phyloP scores from a whole-genome alignment of 2,888 invertebrate species.

The Hirtodrosophila alboralis region DNA sequence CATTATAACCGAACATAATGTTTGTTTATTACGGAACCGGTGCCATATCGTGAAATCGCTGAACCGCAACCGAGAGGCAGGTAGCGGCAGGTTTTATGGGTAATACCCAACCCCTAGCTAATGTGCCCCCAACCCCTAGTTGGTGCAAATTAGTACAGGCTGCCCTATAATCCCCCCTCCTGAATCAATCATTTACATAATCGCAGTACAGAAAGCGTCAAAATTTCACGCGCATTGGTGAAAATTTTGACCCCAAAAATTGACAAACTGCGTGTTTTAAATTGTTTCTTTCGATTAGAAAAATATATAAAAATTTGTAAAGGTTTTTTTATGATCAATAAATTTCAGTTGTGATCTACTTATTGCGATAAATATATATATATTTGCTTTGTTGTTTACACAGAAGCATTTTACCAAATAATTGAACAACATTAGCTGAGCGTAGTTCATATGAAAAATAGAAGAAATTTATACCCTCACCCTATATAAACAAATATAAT shows the following conservation, averaged over 20 bases:
- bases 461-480: no score
- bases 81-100: slow-evolving; percentile 32
- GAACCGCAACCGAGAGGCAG: slow-evolving; percentile 66
- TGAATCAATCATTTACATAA: slow-evolving; percentile 75
- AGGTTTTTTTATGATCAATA: no score
- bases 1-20: slow-evolving; percentile 59
- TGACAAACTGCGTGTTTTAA: slow-evolving; percentile 47
- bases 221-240: slow-evolving; percentile 53
- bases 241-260: slow-evolving; percentile 41
- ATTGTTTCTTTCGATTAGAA: no score
- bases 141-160: slow-evolving; percentile 37
- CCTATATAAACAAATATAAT: no score
- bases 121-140: slow-evolving; percentile 9
- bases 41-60: slow-evolving; percentile 67
- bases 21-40: slow-evolving; percentile 58
- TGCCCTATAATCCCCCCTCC: slow-evolving; percentile 21
- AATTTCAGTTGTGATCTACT: no score
- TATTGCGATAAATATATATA: no score
- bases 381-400: no score
- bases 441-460: no score
- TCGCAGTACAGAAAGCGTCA: slow-evolving; percentile 52
- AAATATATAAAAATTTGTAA: no score
- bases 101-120: slow-evolving; percentile 31
- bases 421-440: no score
- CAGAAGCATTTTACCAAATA: no score